phyloP scores from a whole-genome alignment of 1,140 invertebrate genomes.

The Drosophila athabasca region DNA sequence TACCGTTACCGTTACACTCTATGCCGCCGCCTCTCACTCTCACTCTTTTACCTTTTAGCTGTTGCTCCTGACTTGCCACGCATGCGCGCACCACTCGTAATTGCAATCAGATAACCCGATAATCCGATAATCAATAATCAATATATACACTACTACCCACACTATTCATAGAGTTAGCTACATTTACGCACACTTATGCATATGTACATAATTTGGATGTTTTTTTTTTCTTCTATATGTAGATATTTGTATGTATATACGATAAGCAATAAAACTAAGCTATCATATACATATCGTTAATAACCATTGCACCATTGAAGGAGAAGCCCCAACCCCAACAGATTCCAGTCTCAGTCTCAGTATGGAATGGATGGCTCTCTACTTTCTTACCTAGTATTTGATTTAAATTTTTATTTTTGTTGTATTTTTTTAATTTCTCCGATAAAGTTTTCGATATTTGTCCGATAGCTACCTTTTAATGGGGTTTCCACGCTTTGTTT shows the following conservation, averaged over 20 bases:
- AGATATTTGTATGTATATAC: neutral
- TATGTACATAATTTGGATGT: neutral
- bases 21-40: neutral
- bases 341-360: neutral
- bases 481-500: too few relatives aligned
- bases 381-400: too few relatives aligned
- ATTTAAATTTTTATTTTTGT: too few relatives aligned
- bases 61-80: slow-evolving; percentile 18
- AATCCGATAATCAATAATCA: too few relatives aligned
- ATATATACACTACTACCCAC: neutral
- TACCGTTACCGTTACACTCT: neutral
- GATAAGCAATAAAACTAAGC: neutral
- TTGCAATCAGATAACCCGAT: slow-evolving; percentile 9
- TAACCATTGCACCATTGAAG: too few relatives aligned
- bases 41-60: slow-evolving; percentile 1
- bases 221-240: neutral
- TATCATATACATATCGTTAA: slow-evolving; percentile 1
- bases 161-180: neutral
- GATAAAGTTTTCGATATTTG: too few relatives aligned
- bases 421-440: too few relatives aligned
- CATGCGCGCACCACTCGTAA: slow-evolving; percentile 35
- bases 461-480: too few relatives aligned
- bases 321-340: neutral
- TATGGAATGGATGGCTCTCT: too few relatives aligned
- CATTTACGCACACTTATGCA: slow-evolving; percentile 5